phyloP scores from a whole-genome alignment of 2,113 vertebrate genomes.

The Corythaeola cristata region DNA sequence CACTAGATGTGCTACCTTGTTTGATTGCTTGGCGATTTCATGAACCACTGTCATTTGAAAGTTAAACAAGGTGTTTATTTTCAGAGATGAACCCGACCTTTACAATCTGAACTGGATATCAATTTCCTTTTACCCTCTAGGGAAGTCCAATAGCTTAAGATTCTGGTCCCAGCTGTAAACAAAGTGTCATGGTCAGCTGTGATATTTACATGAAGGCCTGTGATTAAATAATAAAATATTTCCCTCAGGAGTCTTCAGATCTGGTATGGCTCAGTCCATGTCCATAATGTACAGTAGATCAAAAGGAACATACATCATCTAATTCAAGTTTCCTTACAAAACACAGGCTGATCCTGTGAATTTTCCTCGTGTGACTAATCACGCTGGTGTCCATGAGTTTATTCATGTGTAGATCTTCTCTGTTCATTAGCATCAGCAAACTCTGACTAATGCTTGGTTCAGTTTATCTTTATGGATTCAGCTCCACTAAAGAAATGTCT shows the following conservation, averaged over 20 bases:
- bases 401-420: not conserved
- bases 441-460: not conserved
- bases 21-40: not conserved
- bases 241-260: not conserved
- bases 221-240: not conserved
- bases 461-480: not conserved
- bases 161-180: not conserved
- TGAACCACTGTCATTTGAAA: not conserved
- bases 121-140: not conserved
- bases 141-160: not conserved
- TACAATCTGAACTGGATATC: not conserved
- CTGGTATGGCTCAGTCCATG: not conserved
- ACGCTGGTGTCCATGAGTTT: not conserved
- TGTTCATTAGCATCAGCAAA: not conserved
- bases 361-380: not conserved
- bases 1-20: not conserved
- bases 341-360: not conserved
- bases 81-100: not conserved
- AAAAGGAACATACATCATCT: not conserved
- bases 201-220: not conserved
- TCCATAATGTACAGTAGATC: not conserved
- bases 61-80: not conserved
- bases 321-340: not conserved
- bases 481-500: not conserved
- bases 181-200: not conserved